Percentiles rank a stretch among this genome's conserved stretches.
phyloP scores from a whole-genome alignment of 2,113 vertebrate genomes.

The Paratilapia polleni region DNA sequence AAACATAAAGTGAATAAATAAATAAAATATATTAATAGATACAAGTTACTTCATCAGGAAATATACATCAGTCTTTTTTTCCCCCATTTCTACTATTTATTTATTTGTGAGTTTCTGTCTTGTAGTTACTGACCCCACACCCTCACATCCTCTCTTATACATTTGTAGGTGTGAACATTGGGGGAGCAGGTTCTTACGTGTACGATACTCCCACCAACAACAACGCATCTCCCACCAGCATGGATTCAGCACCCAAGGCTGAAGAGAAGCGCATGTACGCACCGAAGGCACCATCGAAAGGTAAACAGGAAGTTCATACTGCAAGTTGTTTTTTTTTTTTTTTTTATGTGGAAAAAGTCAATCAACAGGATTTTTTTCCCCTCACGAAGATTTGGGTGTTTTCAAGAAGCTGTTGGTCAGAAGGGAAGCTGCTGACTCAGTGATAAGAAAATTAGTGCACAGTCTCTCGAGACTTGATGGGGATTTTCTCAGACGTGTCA shows the following conservation, averaged over 20 bases:
- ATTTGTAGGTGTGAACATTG: conserved; percentile 92
- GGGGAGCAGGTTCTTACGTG: conserved; percentile 92
- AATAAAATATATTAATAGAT: neutral
- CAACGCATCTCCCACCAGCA: conserved; percentile 73
- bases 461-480: neutral
- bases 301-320: conserved; percentile 62
- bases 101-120: neutral
- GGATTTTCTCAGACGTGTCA: conserved; percentile 20
- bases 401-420: neutral
- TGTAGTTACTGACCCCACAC: neutral
- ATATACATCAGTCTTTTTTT: neutral
- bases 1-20: neutral
- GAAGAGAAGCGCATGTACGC: conserved; percentile 84
- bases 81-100: neutral
- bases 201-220: conserved; percentile 87
- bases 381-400: neutral
- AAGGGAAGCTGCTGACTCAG: conserved; percentile 2
- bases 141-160: neutral
- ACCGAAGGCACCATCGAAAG: conserved; percentile 88
- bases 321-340: neutral
- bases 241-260: conserved; percentile 78
- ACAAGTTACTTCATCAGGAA: neutral
- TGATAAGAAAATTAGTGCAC: neutral
- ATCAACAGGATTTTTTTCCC: neutral
- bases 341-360: neutral